Base-by-base conservation (phyloP, 2,113 vertebrate species). In the Paraplagusia blochii region DNA sequence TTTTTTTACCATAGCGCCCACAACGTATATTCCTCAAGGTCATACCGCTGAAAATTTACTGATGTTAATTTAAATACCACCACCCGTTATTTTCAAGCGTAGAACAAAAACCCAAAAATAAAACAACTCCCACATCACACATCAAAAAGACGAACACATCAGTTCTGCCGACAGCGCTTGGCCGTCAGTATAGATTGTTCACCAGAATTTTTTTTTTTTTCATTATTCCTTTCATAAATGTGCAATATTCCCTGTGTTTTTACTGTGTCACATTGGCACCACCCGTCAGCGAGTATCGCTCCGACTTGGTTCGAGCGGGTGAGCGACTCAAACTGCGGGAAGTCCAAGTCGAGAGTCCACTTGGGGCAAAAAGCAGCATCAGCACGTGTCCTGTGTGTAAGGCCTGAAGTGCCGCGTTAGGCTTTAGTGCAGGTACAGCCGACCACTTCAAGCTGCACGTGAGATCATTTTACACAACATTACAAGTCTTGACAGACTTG, bases 351-450 rank as follows among this genome's bases (percentile, higher is more conserved):
- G 3, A 29, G 60, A 61, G 38, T 66, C 53, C 34, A 9, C 42
- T 43, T 38, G 49, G 65, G 65, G 45, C 48, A 62, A 63, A 46
- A 40, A 44, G 53, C 63, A 79, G 72, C 74, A 68, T 39, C 14
- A 11, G 12, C 59, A 57, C 4, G 56, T 71, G 45, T 74, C 52
- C 52, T 49, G 16, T 44, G 68, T 2, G 45, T 75, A 74, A 79
- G 71, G 76, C 60, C 71, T 29, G 62, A 66, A 56, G 1, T 54
- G 65, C 63, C 58, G 35, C 17, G 2, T 22, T 39, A 51, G 69
- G 75, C 76, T 76, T 68, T 67, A 74, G 80, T 81, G 81, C 70
- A 75, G 66, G 35, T 53, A 53, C 61, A 29, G 22, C 33, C 66
- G 58, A 16, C 47, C 46, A 69, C 56, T 60, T 53, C 8, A 19